A percentile compares a stretch with the other conserved stretches of the same genome.
Evolutionary conservation across 92 coral and sea anemone species (phyloP).

Genomic region (Diadumene lineata): DNA sequence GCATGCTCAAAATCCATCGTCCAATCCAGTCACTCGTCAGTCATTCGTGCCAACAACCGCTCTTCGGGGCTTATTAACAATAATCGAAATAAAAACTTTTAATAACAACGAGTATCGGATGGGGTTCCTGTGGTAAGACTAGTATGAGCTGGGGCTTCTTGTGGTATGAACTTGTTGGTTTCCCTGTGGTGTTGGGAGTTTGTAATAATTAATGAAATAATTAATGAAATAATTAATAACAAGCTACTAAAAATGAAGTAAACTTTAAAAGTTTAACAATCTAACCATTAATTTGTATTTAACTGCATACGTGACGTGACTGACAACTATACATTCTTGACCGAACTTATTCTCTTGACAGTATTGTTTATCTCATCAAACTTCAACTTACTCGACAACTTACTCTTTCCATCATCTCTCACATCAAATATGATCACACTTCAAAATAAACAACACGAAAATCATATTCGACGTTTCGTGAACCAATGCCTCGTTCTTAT

Average conservation of each 20-base stretch:
- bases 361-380: background rate
- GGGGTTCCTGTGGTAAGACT: background rate
- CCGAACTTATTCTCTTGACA: no score
- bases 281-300: background rate
- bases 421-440: no score
- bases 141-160: background rate
- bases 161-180: background rate
- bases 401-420: no score
- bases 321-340: background rate
- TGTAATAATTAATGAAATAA: no score
- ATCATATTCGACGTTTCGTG: no score
- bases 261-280: no score
- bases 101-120: no score
- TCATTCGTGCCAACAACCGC: background rate
- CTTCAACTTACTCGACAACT: no score
- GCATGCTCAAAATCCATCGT: slow-evolving; percentile 20
- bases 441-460: no score
- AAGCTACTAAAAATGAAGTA: no score
- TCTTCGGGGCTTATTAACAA: background rate
- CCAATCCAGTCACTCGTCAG: slow-evolving; percentile 4
- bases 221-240: background rate
- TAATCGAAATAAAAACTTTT: no score
- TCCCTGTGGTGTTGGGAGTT: background rate
- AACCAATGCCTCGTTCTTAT: no score
- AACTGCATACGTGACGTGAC: background rate